Percentiles rank a stretch among this genome's conserved stretches.
These are phyloP conservation scores for Moxostoma hubbsi DNA, from an alignment of 2,797 vertebrate genomes.

Conservation along the genomic window DNA sequence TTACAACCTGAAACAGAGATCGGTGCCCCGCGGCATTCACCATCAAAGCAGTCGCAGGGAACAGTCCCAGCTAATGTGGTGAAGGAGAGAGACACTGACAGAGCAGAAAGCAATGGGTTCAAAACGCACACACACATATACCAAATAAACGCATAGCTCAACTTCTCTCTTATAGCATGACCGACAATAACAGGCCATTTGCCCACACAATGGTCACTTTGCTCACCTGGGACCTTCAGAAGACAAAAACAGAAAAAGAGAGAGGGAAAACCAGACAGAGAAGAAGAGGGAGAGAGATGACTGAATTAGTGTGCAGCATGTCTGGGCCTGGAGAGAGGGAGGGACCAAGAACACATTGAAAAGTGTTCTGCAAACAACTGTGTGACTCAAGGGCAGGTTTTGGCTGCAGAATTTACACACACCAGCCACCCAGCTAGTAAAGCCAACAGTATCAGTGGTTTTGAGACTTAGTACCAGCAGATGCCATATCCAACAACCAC, in stretches of 20 bases:
- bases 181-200: constrained; percentile 45
- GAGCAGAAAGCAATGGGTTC: constrained; percentile 35
- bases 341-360: constrained; percentile 44
- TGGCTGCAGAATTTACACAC: constrained; percentile 47
- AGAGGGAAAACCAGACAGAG: constrained; percentile 28
- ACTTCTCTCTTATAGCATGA: constrained; percentile 21
- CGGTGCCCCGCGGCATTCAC: constrained; percentile 54
- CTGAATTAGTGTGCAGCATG: constrained; percentile 51
- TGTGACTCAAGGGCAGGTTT: constrained; percentile 51
- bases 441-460: constrained; percentile 35
- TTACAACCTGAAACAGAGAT: constrained; percentile 58
- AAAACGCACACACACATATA: constrained; percentile 7
- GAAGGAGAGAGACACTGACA: constrained; percentile 45
- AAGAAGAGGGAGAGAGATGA: constrained; percentile 41
- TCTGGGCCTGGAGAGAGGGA: constrained; percentile 56
- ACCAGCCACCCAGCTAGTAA: constrained; percentile 52
- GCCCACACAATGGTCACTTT: constrained; percentile 50
- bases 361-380: constrained; percentile 56
- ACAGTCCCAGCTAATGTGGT: constrained; percentile 45
- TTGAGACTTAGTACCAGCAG: constrained; percentile 14
- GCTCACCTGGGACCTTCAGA: constrained; percentile 43
- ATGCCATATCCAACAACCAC: constrained; percentile 36
- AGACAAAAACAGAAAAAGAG: not conserved
- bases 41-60: constrained; percentile 54
- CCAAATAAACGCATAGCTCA: not conserved